Base-by-base conservation (phyloP, 2,888 invertebrate genomes). In the Pterostichus niger region DNA sequence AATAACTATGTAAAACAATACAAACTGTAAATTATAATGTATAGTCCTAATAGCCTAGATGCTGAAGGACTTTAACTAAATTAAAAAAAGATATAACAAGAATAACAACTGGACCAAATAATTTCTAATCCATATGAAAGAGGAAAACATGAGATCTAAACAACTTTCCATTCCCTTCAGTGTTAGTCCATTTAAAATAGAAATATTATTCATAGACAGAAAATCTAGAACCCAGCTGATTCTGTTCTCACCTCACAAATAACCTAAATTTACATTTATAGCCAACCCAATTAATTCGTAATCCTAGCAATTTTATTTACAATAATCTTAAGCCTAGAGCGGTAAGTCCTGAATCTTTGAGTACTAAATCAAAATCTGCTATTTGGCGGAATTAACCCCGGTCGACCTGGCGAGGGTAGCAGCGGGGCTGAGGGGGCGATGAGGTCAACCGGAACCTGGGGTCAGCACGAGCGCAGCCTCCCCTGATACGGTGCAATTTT, bases 401-500 rank as follows among this genome's bases (percentile, higher is more conserved):
- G 24, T 46, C 49, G 76, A 31, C 54, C 76, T 76, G 31, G 9
- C 17, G n/a, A 13, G 68, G 40, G 44, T 0, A 5, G 40, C 40
- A 9, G 6, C 17, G 17, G 73, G 73, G 49, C 17, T n/a, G 24
- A 6, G 49, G 75, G 44, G 68, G 44, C 9, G 44, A 3, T 10
- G 64, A 52, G 68, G 80, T 80, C 80, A 64, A 9, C 15, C 44
- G 35, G 68, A 44, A 44, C 68, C 17, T 49, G 24, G 56, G 73
- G 73, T 73, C 56, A 81, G 35, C 71, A 81, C 81, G 46, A 54
- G 54, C 56, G 11, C 64, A 33, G 52, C 40, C 40, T 24, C 71
- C 49, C 64, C 64, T 81, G 81, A 81, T 81, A 54, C 56, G 71
- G 61, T 82, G 75, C 82, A 82, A 82, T 75, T 82, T 75, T 82